Percentiles rank a stretch among this genome's conserved stretches.
Evolutionary conservation across 2,888 invertebrate genomes (phyloP).

Genomic region (Drosophila rubida): DNA sequence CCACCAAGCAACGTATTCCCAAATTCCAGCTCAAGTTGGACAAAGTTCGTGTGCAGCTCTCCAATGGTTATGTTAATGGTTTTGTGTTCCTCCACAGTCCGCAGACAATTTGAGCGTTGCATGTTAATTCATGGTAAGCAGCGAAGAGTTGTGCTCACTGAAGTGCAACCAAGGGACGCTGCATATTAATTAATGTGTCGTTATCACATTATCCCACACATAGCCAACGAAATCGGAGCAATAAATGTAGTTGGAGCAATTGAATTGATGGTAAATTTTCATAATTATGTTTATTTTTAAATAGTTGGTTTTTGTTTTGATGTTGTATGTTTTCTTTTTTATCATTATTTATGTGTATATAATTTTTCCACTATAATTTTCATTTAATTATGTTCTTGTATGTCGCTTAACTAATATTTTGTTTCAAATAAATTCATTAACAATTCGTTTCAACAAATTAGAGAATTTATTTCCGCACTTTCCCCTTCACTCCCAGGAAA

Average conservation of each 20-base stretch:
- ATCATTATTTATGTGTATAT: conserved; percentile 60
- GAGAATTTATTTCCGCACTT: conserved; percentile 35
- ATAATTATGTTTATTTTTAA: conserved; percentile 54
- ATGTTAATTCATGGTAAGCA: neutral
- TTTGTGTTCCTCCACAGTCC: too few species aligned
- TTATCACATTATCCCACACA: neutral
- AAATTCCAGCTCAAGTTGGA: too few species aligned
- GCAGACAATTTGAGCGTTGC: neutral
- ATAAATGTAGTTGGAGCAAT: neutral
- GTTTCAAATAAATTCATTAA: conserved; percentile 75
- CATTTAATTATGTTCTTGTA: conserved; percentile 55
- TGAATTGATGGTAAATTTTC: conserved; percentile 28
- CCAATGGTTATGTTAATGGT: too few species aligned
- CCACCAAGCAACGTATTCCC: too few species aligned
- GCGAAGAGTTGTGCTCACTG: neutral
- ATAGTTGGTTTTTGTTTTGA: conserved; percentile 35
- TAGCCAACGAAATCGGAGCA: neutral
- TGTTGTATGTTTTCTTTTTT: conserved; percentile 11
- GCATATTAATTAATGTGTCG: neutral
- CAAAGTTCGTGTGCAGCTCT: too few species aligned
- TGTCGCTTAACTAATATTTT: conserved; percentile 54
- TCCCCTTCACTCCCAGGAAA: neutral
- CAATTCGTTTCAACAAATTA: conserved; percentile 72
- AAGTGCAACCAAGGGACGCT: neutral
- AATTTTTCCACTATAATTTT: conserved; percentile 74